Evolutionary conservation across 2,797 vertebrate species (phyloP), one percentile per base, ranked within the genome.

Genomic region (Glossophaga mutica): DNA sequence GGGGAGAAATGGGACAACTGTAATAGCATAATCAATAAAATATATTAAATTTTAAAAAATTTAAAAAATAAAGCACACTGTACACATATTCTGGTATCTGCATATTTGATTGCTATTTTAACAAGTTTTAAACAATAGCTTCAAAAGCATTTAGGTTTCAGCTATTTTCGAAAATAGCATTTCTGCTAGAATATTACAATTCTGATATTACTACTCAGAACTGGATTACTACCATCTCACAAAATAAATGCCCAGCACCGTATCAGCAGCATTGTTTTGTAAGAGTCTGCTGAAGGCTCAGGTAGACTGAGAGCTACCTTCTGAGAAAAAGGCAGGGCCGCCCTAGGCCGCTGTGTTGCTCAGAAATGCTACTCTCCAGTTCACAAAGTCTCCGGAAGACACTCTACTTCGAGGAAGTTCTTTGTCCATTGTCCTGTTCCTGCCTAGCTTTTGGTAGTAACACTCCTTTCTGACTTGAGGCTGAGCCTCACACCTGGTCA

Each of bases 321-420:
- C 24, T 11, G 32, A 90, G 62, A 57, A 90, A 70, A 50, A 52
- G 55, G 18, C 24, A 4, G 59, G 12, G 22, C 39, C 3, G 0
- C 8, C 16, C 5, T 0, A 3, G 1, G 1, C 65, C n/a, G 2
- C 24, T 16, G 22, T 32, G 34, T 37, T 37, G 37, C n/a, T 87
- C 18, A 79, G 37, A 92, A 87, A 81, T 39, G 2, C 29, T n/a
- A 3, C 55, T 32, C 4, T 86, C 42, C 29, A 16, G 48, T 67
- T 29, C 81, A 15, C 48, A 18, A 84, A 39, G 39, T 15, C 2
- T 7, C 68, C 18, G 15, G 15, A 18, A 67, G 19, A 37, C 5
- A 32, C 50, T 46, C 39, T 34, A 22, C 39, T 82, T 21, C 34
- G 65, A 81, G 88, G 67, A 85, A 52, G 42, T 29, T 84, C 50